phyloP scores from a whole-genome alignment of 2,113 vertebrate genomes.

The Neomonachus schauinslandi region DNA sequence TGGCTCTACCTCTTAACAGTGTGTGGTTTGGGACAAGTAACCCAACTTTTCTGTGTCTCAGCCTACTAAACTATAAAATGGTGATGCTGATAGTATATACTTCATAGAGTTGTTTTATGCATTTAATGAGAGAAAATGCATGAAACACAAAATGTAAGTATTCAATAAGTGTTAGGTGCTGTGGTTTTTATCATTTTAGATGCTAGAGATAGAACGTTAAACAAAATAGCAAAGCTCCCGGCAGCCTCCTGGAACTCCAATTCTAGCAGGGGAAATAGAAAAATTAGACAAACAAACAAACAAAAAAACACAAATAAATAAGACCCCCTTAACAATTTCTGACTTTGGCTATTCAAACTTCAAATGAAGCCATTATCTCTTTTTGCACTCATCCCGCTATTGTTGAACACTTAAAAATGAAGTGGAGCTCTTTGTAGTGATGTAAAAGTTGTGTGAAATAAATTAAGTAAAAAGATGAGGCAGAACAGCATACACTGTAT shows the following conservation, averaged over 20 bases:
- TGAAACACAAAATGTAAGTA: not conserved
- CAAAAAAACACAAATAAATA: not conserved
- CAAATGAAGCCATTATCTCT: not conserved
- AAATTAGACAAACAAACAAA: not conserved
- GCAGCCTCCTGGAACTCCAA: not conserved
- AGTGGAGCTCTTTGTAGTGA: not conserved
- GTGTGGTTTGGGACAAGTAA: not conserved
- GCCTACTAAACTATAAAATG: not conserved
- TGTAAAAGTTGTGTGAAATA: not conserved
- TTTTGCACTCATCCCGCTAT: not conserved
- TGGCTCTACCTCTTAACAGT: not conserved
- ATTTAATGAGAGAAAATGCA: slow-evolving; percentile 15
- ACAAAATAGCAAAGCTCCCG: not conserved
- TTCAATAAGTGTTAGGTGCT: not conserved
- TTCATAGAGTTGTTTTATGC: not conserved
- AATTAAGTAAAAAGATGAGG: not conserved
- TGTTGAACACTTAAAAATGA: not conserved
- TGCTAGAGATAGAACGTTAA: not conserved
- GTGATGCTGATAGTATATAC: not conserved
- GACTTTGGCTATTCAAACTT: not conserved
- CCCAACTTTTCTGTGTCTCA: not conserved
- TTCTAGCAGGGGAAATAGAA: not conserved
- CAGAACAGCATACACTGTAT: not conserved
- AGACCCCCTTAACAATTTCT: not conserved
- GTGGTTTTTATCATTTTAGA: not conserved